Base-by-base conservation (phyloP, 2,113 vertebrate species). In the Lonchura striata region DNA sequence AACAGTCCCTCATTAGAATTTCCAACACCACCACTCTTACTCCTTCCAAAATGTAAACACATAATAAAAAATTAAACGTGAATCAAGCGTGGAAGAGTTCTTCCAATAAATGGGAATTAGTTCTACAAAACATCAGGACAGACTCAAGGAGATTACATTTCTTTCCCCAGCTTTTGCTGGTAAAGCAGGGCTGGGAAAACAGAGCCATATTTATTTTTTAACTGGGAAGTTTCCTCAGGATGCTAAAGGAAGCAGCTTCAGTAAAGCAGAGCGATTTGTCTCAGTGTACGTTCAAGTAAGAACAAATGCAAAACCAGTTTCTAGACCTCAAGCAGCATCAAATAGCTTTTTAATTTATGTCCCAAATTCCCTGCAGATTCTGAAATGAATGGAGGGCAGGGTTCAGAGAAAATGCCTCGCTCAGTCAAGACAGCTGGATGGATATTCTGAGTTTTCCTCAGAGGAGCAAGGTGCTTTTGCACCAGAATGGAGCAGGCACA, bases 231-330 rank as follows among this genome's bases (percentile, higher is more conserved):
- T 63, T 92, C 66, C 75, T 28, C 21, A 15, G 60, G 74, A 82
- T 71, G 83, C 35, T 53, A 46, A 90, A 82, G 72, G 60, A 86
- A 88, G 41, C 39, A 53, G 37, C 80, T 90, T 18, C 52, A 41
- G 82, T 11, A 77, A 71, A 78, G 72, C 17, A 8, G 50, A 64
- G 49, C 61, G 50, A 42, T 88, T 83, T 80, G 64, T 65, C 82
- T 70, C 80, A 14, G 70, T 4, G 41, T 25, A 31, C 2, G 0
- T 81, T 87, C 57, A 49, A 53, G 78, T 23, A 78, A 78, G 69
- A 94, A 88, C 54, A 79, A 93, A 93, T 24, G 57, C 85, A 92
- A 96, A 92, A 82, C 41, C 82, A 85, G 66, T 65, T 95, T 35
- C 90, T 9, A 85, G 42, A 82, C 47, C 60, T 64, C 52, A 33